Percentiles rank a stretch among this genome's conserved stretches.
Evolutionary conservation across 2,888 invertebrate species (phyloP).

Genomic region (Drosophila subquinaria): DNA sequence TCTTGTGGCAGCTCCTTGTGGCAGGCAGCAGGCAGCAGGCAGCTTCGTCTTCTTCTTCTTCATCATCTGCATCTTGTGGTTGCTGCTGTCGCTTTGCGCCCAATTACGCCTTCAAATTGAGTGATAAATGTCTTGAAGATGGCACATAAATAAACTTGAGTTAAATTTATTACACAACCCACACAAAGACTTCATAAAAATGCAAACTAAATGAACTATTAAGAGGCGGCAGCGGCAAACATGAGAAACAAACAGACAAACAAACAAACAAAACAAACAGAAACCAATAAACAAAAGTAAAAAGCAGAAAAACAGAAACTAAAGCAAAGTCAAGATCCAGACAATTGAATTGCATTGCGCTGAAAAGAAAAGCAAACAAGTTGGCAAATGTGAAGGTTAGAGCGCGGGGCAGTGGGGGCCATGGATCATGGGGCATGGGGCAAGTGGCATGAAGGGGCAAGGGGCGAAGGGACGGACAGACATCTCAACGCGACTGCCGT

Average conservation of each 20-base stretch:
- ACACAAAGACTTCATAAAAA: slow-evolving; percentile 83
- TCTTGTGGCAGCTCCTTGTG: slow-evolving; percentile 37
- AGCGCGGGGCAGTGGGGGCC: background rate
- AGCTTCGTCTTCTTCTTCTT: background rate
- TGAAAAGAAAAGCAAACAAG: slow-evolving; percentile 51
- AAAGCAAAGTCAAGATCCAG: slow-evolving; percentile 40
- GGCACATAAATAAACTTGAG: slow-evolving; percentile 81
- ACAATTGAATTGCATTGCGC: slow-evolving; percentile 37
- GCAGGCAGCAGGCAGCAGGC: slow-evolving; percentile 7
- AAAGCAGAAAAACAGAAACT: slow-evolving; percentile 36
- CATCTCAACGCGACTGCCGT: slow-evolving; percentile 55
- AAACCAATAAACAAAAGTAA: slow-evolving; percentile 22
- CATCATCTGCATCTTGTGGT: slow-evolving; percentile 35
- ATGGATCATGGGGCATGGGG: background rate
- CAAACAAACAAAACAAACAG: slow-evolving; percentile 47
- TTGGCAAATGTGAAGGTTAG: slow-evolving; percentile 20
- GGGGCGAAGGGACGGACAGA: slow-evolving; percentile 16
- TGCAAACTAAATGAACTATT: slow-evolving; percentile 82
- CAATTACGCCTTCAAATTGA: slow-evolving; percentile 82
- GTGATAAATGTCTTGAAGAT: slow-evolving; percentile 81
- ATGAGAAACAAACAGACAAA: slow-evolving; percentile 63
- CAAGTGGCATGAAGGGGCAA: background rate
- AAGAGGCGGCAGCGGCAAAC: slow-evolving; percentile 77
- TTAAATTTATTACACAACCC: slow-evolving; percentile 82
- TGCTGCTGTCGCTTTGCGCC: slow-evolving; percentile 81